Base-by-base conservation (phyloP, 2,113 vertebrate genomes). In the Strix uralensis region DNA sequence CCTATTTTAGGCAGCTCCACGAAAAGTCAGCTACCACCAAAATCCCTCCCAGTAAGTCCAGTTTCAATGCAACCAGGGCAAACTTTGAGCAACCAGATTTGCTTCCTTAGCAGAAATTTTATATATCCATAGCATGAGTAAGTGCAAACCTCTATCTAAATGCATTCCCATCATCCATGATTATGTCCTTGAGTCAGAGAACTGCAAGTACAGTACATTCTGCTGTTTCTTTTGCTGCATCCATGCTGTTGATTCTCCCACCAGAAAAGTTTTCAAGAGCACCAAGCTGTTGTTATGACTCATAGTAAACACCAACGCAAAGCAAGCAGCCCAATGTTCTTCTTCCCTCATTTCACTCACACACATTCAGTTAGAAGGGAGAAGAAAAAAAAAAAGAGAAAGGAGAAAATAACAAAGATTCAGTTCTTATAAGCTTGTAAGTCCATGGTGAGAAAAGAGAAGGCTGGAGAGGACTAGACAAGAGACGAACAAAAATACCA, bases 401-500 rank as follows among this genome's bases (percentile, higher is more conserved):
- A 42, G 52, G n/a, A 92, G 66, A 92, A 95, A 85, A 93, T 87
- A 92, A 90, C 32, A 92, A 97, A 95, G 81, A 97, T 97, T 95
- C 69, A 13, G 96, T 54, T 96, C 91, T 92, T 84, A 54, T 25
- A 73, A 86, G 86, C 89, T 86, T 92, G 15, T 47, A 95, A 82
- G 91, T 88, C 91, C 75, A 88, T 81, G 61, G 83, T 95, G 94
- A 98, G 96, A 97, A 96, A 97, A 95, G 93, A 96, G 95, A 97
- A 97, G 93, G 93, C 82, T 93, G 96, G 75, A 97, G 97, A 97
- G 94, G 97, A 98, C 98, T 97, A 98, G 97, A 95, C 96, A 95
- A 97, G 97, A 98, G 87, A 95, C 1, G 88, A 98, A 97, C 92
- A 98, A 97, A 98, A 98, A 98, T 98, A 98, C 91, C 97, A 95